phyloP scores from a whole-genome alignment of 1,140 invertebrate species.

The Gryllus bimaculatus region DNA sequence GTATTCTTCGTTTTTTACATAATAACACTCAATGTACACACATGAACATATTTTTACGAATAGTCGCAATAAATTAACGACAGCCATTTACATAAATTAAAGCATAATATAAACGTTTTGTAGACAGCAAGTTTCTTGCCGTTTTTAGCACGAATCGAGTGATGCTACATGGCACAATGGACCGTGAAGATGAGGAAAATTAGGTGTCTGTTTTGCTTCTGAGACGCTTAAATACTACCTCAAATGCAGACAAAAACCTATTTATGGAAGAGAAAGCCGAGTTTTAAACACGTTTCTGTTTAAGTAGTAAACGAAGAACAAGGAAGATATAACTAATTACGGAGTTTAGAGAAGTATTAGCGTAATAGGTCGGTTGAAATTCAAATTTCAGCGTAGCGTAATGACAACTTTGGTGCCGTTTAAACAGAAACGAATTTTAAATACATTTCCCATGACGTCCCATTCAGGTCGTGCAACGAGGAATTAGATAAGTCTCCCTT shows the following conservation, averaged over 20 bases:
- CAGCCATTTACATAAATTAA: slow-evolving; percentile 1
- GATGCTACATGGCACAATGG: not conserved
- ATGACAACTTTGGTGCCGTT: not conserved
- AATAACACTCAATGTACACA: not conserved
- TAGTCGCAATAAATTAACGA: not conserved
- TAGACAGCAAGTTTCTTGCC: not conserved
- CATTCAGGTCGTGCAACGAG: not conserved
- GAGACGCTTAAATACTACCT: not conserved
- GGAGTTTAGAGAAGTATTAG: not conserved
- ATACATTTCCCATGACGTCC: not conserved
- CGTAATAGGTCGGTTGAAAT: not conserved
- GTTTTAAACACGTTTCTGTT: not conserved
- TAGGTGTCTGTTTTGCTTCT: not conserved
- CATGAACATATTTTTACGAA: not conserved
- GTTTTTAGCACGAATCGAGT: not conserved
- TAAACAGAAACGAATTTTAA: not conserved
- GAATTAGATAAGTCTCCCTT: not conserved
- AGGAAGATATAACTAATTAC: not conserved
- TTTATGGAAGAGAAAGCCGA: not conserved
- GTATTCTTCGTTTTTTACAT: not conserved
- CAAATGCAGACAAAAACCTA: not conserved
- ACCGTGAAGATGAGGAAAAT: not conserved
- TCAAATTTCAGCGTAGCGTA: not conserved
- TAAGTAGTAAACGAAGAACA: not conserved
- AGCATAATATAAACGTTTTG: not conserved